Base-by-base conservation (phyloP, 2,797 vertebrate species). In the Oryzias sinensis region DNA sequence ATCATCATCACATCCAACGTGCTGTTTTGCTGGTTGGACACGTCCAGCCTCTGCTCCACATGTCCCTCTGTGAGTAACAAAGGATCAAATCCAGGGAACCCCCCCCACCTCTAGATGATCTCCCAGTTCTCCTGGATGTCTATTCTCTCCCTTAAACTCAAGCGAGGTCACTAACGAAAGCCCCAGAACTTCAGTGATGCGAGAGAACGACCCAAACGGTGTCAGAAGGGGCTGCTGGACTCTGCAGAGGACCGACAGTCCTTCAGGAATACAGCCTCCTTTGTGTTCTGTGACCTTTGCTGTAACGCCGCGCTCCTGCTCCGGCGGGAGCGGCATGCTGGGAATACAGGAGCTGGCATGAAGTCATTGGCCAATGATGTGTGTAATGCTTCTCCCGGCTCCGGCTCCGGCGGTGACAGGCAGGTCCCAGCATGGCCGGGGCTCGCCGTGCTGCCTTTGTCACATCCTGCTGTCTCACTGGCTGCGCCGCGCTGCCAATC, bases 401-500 rank as follows among this genome's bases (percentile, higher is more conserved):
- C 43, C n/a, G 43, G 22, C 48, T 13, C 43, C 25, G 25, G 56
- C 56, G 22, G 54, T 55, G 16, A 53, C 13, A 25, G 61, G 24
- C 57, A 42, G 7, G 33, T 66, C 53, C 9, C 33, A 14, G 5
- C 11, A 8, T 5, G 25, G 5, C 0, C 22, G 4, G 27, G 45
- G 1, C 7, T 1, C 50, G 24, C 25, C 47, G 0, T 0, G 2
- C 18, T 1, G 53, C 64, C 47, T 41, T 17, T 50, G 72, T 76
- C 77, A 59, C 60, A 14, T 49, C 41, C 77, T 44, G 57, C 14
- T 50, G 16, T 75, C 63, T 81, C 59, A 90, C 79, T 87, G 88
- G 88, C 74, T 57, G 53, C 1, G 53, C 74, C 81, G 42, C 53
- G 1, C 16, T 41, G 64, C 68, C 83, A 84, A 71, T 87, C 73